Conservation (phyloP, 2,113 vertebrate species). For the Camelus bactrianus region DNA sequence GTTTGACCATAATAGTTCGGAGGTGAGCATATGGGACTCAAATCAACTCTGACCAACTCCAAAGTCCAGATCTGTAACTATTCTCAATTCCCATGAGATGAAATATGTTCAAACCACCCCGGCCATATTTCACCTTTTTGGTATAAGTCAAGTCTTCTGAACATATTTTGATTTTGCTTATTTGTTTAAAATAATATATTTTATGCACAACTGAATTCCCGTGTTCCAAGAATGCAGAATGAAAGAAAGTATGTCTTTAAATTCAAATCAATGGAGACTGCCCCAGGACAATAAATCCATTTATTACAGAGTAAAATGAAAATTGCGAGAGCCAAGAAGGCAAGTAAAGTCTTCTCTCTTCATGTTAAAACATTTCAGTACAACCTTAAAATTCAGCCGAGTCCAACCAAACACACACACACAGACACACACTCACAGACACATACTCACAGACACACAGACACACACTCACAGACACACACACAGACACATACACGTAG, state of each 20-base stretch:
- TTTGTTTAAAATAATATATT: conserved; percentile 48
- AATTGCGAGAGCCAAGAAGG: conserved; percentile 4
- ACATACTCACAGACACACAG: neutral
- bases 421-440: neutral
- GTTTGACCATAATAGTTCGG: neutral
- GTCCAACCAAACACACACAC: neutral
- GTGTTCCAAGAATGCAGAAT: neutral
- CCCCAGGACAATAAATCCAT: conserved; percentile 42
- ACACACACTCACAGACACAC: neutral
- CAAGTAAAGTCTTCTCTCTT: neutral
- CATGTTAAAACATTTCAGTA: neutral
- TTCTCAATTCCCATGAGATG: neutral
- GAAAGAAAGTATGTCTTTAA: conserved; percentile 54
- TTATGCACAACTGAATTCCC: conserved; percentile 43
- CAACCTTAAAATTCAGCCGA: neutral
- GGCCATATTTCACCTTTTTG: neutral
- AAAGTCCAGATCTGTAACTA: neutral
- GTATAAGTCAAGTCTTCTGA: conserved; percentile 57
- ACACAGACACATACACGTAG: neutral
- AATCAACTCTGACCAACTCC: neutral
- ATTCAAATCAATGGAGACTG: conserved; percentile 45
- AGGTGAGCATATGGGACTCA: neutral
- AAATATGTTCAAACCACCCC: neutral
- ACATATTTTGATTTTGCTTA: conserved; percentile 50
- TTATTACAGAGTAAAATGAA: conserved; percentile 42